These are phyloP conservation scores for Oryctes rhinoceros DNA, from an alignment of 1,140 invertebrate genomes.

Conservation along the genomic window DNA sequence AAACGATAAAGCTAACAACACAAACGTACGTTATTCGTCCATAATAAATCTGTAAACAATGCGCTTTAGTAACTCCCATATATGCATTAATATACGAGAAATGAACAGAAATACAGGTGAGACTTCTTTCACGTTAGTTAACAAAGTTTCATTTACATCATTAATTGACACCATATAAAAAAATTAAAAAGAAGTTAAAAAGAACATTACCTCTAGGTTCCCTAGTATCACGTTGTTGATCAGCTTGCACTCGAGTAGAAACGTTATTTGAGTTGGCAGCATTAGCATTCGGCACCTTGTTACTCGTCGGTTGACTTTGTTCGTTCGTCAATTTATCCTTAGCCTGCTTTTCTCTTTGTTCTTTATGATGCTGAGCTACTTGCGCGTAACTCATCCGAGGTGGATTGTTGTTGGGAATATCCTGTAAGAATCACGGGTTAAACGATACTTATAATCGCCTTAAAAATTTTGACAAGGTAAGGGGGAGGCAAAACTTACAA, in stretches of 20 bases:
- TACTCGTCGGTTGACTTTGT: slow-evolving; percentile 29
- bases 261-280: slow-evolving; percentile 35
- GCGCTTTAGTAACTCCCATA: too few relatives aligned
- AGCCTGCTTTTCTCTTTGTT: slow-evolving; percentile 65
- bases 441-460: not conserved
- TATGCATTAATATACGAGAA: too few relatives aligned
- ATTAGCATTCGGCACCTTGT: slow-evolving; percentile 41
- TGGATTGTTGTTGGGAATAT: slow-evolving; percentile 57
- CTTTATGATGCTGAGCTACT: slow-evolving; percentile 80
- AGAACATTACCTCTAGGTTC: slow-evolving; percentile 44
- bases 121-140: too few relatives aligned
- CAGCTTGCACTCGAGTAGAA: slow-evolving; percentile 37
- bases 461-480: not conserved
- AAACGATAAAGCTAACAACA: too few relatives aligned
- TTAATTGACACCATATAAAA: too few relatives aligned
- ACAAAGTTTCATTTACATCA: not conserved
- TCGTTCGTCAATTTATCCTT: slow-evolving; percentile 60
- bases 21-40: too few relatives aligned
- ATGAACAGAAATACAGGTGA: too few relatives aligned
- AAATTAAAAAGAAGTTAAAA: not conserved
- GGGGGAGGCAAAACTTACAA: not conserved
- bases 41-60: too few relatives aligned
- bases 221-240: slow-evolving; percentile 43
- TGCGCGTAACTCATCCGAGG: slow-evolving; percentile 83
- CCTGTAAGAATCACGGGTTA: slow-evolving; percentile 35